A percentile compares a stretch with the other conserved stretches of the same genome.
These are phyloP conservation scores for Microcebus ravelobensis DNA, from an alignment of 2,113 vertebrate genomes.

Conservation along the genomic window DNA sequence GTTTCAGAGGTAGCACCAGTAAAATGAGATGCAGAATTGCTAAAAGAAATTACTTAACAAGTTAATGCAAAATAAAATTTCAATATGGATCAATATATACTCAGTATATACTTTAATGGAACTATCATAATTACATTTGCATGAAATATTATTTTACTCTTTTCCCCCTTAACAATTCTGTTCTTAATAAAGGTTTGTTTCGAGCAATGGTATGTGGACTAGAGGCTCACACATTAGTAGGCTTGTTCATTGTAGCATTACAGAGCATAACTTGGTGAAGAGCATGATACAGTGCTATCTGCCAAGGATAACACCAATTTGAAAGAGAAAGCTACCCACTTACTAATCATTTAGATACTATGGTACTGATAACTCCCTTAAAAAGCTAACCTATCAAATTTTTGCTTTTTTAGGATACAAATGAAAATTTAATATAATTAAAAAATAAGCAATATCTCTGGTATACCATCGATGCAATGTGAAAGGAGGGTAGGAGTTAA, in stretches of 20 bases:
- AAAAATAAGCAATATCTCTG: not conserved
- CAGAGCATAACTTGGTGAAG: conserved; percentile 19
- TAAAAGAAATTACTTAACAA: conserved; percentile 69
- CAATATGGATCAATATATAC: conserved; percentile 44
- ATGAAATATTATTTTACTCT: conserved; percentile 68
- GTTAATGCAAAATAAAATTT: conserved; percentile 70
- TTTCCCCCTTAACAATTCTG: conserved; percentile 41
- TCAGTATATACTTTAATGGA: conserved; percentile 58
- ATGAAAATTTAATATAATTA: conserved; percentile 27
- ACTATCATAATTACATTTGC: conserved; percentile 59
- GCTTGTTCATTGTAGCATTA: not conserved
- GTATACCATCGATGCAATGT: not conserved
- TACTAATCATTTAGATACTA: not conserved
- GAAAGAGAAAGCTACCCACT: not conserved
- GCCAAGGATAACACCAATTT: conserved; percentile 31
- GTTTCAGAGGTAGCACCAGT: conserved; percentile 87
- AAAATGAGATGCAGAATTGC: conserved; percentile 73
- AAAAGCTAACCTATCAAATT: not conserved
- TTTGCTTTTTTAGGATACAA: not conserved
- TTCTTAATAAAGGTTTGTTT: conserved; percentile 50
- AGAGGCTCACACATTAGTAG: conserved; percentile 28
- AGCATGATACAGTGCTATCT: conserved; percentile 41
- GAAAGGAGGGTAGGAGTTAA: not conserved
- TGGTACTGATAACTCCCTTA: not conserved
- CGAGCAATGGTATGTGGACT: conserved; percentile 17